Evolutionary conservation across 1,140 invertebrate genomes (phyloP).

Genomic region (Orius insidiosus): DNA sequence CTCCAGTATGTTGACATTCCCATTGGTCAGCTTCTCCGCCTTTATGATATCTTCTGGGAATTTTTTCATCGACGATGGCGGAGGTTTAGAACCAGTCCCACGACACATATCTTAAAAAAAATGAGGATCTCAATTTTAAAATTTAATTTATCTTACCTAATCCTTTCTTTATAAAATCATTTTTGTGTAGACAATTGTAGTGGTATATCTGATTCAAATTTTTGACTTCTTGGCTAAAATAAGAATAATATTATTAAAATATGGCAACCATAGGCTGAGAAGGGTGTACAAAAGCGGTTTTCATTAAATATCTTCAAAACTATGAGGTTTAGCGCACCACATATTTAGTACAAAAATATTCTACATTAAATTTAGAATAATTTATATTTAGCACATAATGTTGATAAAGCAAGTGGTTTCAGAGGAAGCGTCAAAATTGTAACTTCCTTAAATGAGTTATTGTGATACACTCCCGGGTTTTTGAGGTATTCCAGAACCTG

Average conservation of each 20-base stretch:
- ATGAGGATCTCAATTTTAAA: background rate
- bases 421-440: too few species aligned
- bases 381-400: too few species aligned
- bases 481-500: too few species aligned
- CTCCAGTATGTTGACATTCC: conserved; percentile 37
- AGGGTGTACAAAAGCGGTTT: too few species aligned
- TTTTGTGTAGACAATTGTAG: conserved; percentile 56
- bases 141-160: conserved; percentile 38
- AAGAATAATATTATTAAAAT: conserved; percentile 23
- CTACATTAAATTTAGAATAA: too few species aligned
- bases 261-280: too few species aligned
- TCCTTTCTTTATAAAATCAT: conserved; percentile 63
- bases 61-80: conserved; percentile 41
- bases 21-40: conserved; percentile 46
- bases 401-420: too few species aligned
- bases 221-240: conserved; percentile 58
- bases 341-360: too few species aligned
- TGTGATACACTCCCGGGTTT: too few species aligned
- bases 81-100: conserved; percentile 23
- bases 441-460: too few species aligned
- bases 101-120: conserved; percentile 33
- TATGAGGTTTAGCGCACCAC: too few species aligned
- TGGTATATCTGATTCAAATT: conserved; percentile 50
- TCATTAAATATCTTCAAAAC: too few species aligned
- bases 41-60: conserved; percentile 51